Evolutionary conservation across 2,797 vertebrate species (phyloP).

Genomic region (Channa striata): DNA sequence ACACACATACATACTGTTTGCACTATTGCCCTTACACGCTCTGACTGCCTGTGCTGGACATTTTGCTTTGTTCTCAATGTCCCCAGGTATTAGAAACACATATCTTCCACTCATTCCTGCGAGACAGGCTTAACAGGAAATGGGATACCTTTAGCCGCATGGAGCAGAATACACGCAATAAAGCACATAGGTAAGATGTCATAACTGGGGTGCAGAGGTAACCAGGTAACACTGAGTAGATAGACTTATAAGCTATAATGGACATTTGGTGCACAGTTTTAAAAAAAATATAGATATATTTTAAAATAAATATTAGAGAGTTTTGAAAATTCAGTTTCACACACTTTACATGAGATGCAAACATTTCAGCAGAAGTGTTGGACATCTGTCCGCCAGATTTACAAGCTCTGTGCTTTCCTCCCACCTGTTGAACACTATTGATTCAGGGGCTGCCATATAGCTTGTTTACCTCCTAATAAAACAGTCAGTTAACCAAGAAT

Average conservation of each 20-base stretch:
- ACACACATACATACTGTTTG: background rate
- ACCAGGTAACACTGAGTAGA: background rate
- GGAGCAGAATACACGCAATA: slow-evolving; percentile 86
- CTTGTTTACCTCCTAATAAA: too few species aligned
- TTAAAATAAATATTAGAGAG: too few species aligned
- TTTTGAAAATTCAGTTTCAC: background rate
- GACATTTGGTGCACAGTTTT: background rate
- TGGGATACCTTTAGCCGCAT: slow-evolving; percentile 90
- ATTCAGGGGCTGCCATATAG: too few species aligned
- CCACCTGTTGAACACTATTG: too few species aligned
- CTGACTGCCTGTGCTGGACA: background rate
- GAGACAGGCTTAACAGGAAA: slow-evolving; percentile 92
- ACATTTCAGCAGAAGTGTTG: too few species aligned
- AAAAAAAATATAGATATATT: background rate
- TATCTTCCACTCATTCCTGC: slow-evolving; percentile 95
- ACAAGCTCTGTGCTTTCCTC: too few species aligned
- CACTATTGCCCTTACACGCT: background rate
- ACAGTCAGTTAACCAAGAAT: too few species aligned
- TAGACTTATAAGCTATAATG: background rate
- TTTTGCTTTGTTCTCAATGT: slow-evolving; percentile 37
- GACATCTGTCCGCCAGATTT: too few species aligned
- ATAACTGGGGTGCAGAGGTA: background rate
- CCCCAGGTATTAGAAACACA: slow-evolving; percentile 93
- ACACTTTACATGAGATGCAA: background rate
- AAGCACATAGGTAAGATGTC: slow-evolving; percentile 86